These are phyloP conservation scores for Sarcoramphus papa DNA, from an alignment of 2,797 vertebrate genomes.

Conservation along the genomic window DNA sequence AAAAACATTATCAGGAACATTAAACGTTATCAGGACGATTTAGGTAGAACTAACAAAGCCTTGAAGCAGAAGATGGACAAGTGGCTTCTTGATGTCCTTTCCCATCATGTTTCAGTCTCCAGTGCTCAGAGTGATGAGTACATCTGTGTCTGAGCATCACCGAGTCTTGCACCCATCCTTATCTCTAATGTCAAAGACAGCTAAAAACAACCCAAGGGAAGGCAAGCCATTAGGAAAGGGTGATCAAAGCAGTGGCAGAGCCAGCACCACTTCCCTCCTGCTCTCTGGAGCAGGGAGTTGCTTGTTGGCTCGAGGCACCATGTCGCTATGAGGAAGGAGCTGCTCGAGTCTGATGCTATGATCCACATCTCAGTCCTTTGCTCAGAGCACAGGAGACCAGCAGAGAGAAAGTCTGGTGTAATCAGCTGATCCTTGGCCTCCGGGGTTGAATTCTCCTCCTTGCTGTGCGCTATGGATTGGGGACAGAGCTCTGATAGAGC, in stretches of 20 bases:
- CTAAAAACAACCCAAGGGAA: not conserved
- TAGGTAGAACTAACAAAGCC: not conserved
- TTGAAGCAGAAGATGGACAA: not conserved
- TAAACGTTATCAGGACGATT: not conserved
- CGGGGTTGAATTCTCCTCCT: not conserved
- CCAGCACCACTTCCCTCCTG: not conserved
- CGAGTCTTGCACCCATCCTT: not conserved
- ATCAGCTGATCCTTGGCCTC: not conserved
- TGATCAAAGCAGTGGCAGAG: not conserved
- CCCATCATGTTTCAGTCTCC: not conserved
- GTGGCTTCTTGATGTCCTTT: not conserved
- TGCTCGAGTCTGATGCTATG: not conserved
- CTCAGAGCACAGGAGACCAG: not conserved
- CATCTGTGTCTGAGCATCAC: not conserved
- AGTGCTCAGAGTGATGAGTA: not conserved
- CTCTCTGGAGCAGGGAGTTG: fast-evolving
- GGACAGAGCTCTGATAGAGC: not conserved
- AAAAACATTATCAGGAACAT: not conserved
- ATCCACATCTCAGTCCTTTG: not conserved
- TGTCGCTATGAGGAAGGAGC: not conserved
- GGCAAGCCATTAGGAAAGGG: not conserved
- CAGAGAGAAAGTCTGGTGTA: not conserved
- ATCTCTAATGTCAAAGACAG: not conserved
- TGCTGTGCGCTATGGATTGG: not conserved
- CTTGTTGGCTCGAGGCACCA: not conserved